Conservation (phyloP, 2,888 invertebrate species). For the Acanthosepion lycidas region DNA sequence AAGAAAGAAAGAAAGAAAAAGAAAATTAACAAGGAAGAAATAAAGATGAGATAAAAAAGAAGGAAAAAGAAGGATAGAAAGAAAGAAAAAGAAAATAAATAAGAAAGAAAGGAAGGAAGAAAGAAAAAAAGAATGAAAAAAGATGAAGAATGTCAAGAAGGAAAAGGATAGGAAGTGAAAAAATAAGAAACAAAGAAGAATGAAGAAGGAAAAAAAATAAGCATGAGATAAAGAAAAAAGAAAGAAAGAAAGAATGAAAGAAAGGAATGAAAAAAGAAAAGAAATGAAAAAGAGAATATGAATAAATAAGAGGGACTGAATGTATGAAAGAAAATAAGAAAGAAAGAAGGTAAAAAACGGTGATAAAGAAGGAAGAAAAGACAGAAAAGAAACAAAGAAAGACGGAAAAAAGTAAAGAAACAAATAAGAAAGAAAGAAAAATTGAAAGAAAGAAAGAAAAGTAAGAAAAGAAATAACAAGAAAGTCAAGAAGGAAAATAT, state of each 20-base stretch:
- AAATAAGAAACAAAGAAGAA: background rate
- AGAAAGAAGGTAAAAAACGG: background rate
- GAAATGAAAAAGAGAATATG: background rate
- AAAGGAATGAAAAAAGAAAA: no score
- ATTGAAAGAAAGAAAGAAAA: no score
- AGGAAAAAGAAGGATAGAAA: background rate
- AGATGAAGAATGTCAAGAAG: background rate
- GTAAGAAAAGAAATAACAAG: background rate
- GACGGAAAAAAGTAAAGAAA: background rate
- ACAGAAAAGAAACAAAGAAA: background rate
- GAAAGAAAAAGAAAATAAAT: background rate
- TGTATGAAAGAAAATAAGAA: background rate
- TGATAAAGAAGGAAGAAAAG: background rate
- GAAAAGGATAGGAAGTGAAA: background rate
- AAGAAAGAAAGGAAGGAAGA: background rate
- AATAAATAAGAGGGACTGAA: background rate
- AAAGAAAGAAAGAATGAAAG: no score
- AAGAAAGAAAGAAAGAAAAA: no score
- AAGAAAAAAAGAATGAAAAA: background rate
- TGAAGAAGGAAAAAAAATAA: no score
- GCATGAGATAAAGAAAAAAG: no score
- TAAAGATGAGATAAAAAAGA: background rate
- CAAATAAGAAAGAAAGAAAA: no score
- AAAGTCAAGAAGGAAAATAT: background rate
- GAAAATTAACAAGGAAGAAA: background rate